phyloP scores from a whole-genome alignment of 2,888 invertebrate genomes.

The Acleris emargana region DNA sequence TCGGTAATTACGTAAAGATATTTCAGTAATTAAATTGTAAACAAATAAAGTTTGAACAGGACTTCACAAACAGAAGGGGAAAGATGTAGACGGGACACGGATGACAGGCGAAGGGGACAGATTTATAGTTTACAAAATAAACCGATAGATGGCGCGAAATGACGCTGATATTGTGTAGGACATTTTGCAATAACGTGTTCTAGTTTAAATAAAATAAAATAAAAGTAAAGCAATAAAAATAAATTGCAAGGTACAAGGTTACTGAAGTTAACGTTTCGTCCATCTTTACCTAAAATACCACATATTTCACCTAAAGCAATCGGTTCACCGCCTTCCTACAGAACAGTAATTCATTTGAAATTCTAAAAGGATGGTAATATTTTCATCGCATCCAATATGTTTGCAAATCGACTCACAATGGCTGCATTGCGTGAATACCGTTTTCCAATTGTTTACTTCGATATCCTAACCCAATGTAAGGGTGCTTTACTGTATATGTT shows the following conservation, averaged over 20 bases:
- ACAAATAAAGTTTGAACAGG: conserved; percentile 12
- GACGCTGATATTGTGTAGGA: too few relatives aligned
- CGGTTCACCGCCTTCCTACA: conserved; percentile 10
- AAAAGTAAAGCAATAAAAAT: too few relatives aligned
- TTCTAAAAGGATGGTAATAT: conserved; percentile 63
- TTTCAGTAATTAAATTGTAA: conserved; percentile 5
- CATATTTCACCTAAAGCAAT: neutral
- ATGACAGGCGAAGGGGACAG: neutral
- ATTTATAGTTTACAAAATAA: neutral
- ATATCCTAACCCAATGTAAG: too few relatives aligned
- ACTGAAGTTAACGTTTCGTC: too few relatives aligned
- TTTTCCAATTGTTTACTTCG: conserved; percentile 6
- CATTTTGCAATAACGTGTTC: too few relatives aligned
- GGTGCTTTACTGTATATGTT: too few relatives aligned
- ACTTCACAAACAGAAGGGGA: neutral
- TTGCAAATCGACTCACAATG: conserved; percentile 51
- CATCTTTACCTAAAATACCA: too few relatives aligned
- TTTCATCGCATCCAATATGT: conserved; percentile 63
- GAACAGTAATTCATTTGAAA: conserved; percentile 60
- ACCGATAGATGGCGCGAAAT: conserved; percentile 4
- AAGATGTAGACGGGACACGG: too few relatives aligned
- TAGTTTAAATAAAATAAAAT: too few relatives aligned
- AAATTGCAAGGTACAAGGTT: too few relatives aligned
- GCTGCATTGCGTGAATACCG: neutral
- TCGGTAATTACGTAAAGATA: conserved; percentile 14